Conservation (phyloP, 2,797 vertebrate genomes). For the Lepilemur ruficaudatus region DNA sequence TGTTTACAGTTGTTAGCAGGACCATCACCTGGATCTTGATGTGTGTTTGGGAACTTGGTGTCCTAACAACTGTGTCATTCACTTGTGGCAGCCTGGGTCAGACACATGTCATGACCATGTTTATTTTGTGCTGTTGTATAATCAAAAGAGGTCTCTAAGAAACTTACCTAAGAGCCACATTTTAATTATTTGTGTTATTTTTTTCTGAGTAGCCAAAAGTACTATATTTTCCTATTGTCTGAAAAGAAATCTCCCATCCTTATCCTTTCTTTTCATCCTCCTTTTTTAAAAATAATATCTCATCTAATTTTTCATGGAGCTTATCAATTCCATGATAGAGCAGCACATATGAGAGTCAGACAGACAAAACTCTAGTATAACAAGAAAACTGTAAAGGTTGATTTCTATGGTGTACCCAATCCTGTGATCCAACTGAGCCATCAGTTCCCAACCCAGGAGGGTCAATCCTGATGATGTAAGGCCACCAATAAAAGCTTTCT, state of each 20-base stretch:
- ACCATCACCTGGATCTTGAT: neutral
- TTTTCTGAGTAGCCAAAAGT: constrained; percentile 3
- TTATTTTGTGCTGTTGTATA: neutral
- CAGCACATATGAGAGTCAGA: neutral
- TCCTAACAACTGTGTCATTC: neutral
- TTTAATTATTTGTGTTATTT: neutral
- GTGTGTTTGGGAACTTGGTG: neutral
- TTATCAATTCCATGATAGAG: neutral
- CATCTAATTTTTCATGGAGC: neutral
- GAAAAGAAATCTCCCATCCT: neutral
- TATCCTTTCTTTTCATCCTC: neutral
- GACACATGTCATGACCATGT: neutral
- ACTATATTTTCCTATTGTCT: neutral
- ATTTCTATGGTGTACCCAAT: neutral
- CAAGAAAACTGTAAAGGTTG: neutral
- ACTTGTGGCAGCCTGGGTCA: neutral
- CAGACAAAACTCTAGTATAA: neutral
- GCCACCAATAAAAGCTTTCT: neutral
- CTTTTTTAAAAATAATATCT: neutral
- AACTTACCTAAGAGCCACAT: neutral
- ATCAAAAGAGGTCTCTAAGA: neutral
- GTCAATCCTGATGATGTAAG: neutral
- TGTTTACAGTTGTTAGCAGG: neutral
- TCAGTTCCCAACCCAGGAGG: neutral
- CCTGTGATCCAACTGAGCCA: neutral